phyloP scores from a whole-genome alignment of 2,113 vertebrate species.

The Tautogolabrus adspersus region DNA sequence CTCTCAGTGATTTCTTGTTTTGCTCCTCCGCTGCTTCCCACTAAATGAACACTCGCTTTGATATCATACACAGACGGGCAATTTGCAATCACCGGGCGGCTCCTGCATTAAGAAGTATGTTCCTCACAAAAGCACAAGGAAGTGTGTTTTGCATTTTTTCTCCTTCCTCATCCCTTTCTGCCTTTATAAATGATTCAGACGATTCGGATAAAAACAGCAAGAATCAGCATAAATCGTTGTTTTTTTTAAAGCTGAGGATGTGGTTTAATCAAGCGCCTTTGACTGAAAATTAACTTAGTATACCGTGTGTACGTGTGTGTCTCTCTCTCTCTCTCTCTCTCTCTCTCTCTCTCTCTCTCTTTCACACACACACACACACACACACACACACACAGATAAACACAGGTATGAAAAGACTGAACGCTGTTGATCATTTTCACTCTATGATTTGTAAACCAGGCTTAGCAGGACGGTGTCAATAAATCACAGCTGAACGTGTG shows the following conservation, averaged over 20 bases:
- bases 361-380: not conserved
- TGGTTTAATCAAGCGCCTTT: slow-evolving; percentile 67
- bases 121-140: slow-evolving; percentile 41
- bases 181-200: slow-evolving; percentile 65
- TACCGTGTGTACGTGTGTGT: slow-evolving; percentile 1
- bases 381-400: slow-evolving; percentile 39
- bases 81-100: slow-evolving; percentile 57
- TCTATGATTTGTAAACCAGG: not conserved
- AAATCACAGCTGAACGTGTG: slow-evolving; percentile 17
- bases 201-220: slow-evolving; percentile 36
- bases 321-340: not conserved
- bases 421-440: slow-evolving; percentile 15
- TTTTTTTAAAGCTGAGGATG: slow-evolving; percentile 51
- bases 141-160: slow-evolving; percentile 13
- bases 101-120: slow-evolving; percentile 28
- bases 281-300: slow-evolving; percentile 43
- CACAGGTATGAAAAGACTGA: slow-evolving; percentile 16
- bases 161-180: slow-evolving; percentile 9
- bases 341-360: not conserved
- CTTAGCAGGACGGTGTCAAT: slow-evolving; percentile 14
- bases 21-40: slow-evolving; percentile 16
- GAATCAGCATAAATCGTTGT: slow-evolving; percentile 56
- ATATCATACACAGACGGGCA: slow-evolving; percentile 45
- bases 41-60: slow-evolving; percentile 31
- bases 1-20: slow-evolving; percentile 21